Percentiles rank a stretch among this genome's conserved stretches.
Conservation (phyloP, 2,888 invertebrate genomes). For the Chrysina gloriosa region DNA sequence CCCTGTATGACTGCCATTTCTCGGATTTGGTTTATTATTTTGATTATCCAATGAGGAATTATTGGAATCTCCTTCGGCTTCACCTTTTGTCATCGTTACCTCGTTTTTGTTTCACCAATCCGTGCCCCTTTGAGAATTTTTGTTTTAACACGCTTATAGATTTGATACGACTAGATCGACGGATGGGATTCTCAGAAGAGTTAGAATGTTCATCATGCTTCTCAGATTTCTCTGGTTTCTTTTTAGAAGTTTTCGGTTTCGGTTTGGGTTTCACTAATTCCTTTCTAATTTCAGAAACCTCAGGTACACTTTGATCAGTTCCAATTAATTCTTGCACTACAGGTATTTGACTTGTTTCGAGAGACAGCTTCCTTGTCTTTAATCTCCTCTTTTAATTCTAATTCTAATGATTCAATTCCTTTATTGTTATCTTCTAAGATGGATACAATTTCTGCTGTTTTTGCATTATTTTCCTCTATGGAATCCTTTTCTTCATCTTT, state of each 20-base stretch:
- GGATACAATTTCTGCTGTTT: neutral
- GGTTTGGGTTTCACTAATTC: conserved; percentile 50
- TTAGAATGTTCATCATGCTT: conserved; percentile 32
- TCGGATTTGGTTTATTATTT: conserved; percentile 61
- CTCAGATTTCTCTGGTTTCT: conserved; percentile 55
- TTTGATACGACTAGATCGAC: conserved; percentile 81
- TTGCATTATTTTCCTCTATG: neutral
- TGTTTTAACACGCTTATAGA: conserved; percentile 77
- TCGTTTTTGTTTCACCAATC: conserved; percentile 68
- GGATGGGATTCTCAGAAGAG: conserved; percentile 58
- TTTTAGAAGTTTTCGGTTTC: conserved; percentile 56
- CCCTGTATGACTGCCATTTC: conserved; percentile 59
- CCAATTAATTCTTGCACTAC: conserved; percentile 22
- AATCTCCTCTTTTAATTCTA: conserved; percentile 27
- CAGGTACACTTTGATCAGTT: conserved; percentile 27
- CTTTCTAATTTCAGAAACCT: conserved; percentile 52
- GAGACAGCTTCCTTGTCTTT: neutral
- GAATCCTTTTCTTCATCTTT: conserved; percentile 37
- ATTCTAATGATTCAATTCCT: conserved; percentile 32
- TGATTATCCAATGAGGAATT: conserved; percentile 54
- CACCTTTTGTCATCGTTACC: conserved; percentile 71
- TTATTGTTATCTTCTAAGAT: conserved; percentile 34
- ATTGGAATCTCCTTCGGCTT: conserved; percentile 58
- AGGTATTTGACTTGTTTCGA: neutral
- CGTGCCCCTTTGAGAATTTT: conserved; percentile 70